Evolutionary conservation across 2,113 vertebrate species (phyloP), one percentile per base, ranked within the genome.

Genomic region (Pluvialis apricaria): DNA sequence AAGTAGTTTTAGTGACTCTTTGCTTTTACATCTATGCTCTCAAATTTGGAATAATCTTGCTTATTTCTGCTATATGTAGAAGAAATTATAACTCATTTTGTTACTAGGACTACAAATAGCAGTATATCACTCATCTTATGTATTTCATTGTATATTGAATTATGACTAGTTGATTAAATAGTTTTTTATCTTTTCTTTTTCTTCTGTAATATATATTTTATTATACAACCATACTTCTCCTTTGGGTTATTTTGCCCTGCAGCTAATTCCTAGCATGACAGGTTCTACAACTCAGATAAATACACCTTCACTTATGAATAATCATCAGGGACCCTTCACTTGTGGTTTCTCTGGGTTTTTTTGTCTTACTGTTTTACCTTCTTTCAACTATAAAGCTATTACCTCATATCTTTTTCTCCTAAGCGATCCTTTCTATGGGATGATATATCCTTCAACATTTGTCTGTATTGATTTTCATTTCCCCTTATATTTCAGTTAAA

Each of bases 401-500:
- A 40, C 10, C 9, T 68, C 58, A 52, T 61, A 75, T 17, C 3
- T 77, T 86, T 55, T 93, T 61, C 49, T 91, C 40, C n/a, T 72
- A 60, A 92, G 5, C 22, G 81, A 64, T 68, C 31, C 8, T 73
- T 91, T 82, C 21, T 79, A 28, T 20, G 44, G 47, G 21, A 61
- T 29, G 18, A 75, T 68, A 77, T 51, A 91, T 54, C 52, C 44
- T 84, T 88, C 71, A 94, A 26, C n/a, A 60, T 81, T 95, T 93
- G 58, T 61, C 65, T 92, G 21, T 58, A 84, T 72, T 86, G 86
- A 93, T 94, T 93, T 88, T 93, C 10, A 69, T 83, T 78, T 82
- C 49, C 22, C 12, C 25, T 85, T 92, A 80, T 61, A 89, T 76
- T 87, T 89, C 83, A 65, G 34, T 76, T 87, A 92, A 94, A 65